Base-by-base conservation (phyloP, 2,888 invertebrate genomes). In the Synergus itoensis region DNA sequence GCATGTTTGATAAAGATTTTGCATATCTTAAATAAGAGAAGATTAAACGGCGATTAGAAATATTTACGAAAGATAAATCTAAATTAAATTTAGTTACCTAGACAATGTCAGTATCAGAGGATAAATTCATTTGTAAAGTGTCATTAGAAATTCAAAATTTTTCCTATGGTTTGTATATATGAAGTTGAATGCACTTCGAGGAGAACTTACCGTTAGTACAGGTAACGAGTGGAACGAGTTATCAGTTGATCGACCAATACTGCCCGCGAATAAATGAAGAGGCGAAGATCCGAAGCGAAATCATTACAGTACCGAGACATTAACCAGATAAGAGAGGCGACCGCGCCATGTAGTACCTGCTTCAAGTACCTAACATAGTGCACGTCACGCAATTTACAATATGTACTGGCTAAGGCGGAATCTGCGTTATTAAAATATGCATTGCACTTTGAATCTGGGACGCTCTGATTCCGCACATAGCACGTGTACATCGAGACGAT, bases 241-340 rank as follows among this genome's bases (percentile, higher is more conserved):
- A 88, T 88, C 88, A 81, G 84, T 64, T 84, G 85, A 88, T 88
- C 87, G 85, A 81, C 87, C 86, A 86, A 87, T 87, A 88, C 87
- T 82, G 85, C 80, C 84, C 84, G 81, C 77, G 88, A 87, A 88
- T 88, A 88, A 88, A 87, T 86, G 87, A 88, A 87, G 87, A 87
- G 87, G 86, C 87, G 85, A 86, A 85, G 87, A 84, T 85, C 84
- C 87, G 79, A 84, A 84, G 86, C 83, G 85, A 85, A 87, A 87
- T 87, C 87, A 85, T 87, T 87, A 87, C 85, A 77, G 87, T 87
- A 88, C 88, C 88, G 86, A 88, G 87, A 88, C 88, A 86, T 87
- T 86, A 86, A 87, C 83, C 85, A 86, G 88, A 88, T 87, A 88
- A 87, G 84, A 83, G 81, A 84, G 81, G 83, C 84, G 92, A 83